These are phyloP conservation scores for Mirounga angustirostris DNA, from an alignment of 2,113 vertebrate species.

Conservation along the genomic window DNA sequence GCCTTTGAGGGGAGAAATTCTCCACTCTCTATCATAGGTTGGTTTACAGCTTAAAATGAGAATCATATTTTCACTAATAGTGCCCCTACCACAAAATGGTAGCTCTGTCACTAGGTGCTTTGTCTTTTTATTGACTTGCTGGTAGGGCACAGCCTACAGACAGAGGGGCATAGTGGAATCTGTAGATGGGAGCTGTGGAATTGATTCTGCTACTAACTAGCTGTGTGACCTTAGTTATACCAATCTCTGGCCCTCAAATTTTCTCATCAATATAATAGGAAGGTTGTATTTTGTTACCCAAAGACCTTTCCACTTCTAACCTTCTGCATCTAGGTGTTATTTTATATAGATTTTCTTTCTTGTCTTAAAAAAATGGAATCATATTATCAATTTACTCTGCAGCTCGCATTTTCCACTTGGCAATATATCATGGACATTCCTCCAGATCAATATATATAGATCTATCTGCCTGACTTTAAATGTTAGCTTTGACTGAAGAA, in stretches of 20 bases:
- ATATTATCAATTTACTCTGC: conserved; percentile 63
- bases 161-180: background rate
- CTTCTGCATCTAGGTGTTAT: conserved; percentile 43
- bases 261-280: conserved; percentile 49
- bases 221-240: conserved; percentile 2
- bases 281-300: conserved; percentile 50
- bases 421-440: conserved; percentile 49
- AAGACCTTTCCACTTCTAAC: background rate
- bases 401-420: conserved; percentile 61
- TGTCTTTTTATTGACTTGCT: conserved; percentile 43
- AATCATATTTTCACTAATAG: conserved; percentile 8
- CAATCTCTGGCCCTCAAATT: conserved; percentile 14
- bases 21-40: background rate
- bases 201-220: conserved; percentile 62
- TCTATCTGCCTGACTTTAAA: conserved; percentile 62
- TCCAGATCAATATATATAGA: conserved; percentile 68
- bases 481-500: conserved; percentile 61
- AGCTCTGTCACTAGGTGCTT: background rate
- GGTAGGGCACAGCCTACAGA: background rate
- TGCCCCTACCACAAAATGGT: background rate
- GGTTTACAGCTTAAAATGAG: conserved; percentile 45
- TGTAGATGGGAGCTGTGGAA: background rate
- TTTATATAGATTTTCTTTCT: conserved; percentile 59
- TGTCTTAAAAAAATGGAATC: conserved; percentile 53
- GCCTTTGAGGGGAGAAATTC: background rate